Percentiles rank a stretch among this genome's conserved stretches.
Conservation (phyloP, 2,888 invertebrate species). For the Amphipyra tragopoginis region DNA sequence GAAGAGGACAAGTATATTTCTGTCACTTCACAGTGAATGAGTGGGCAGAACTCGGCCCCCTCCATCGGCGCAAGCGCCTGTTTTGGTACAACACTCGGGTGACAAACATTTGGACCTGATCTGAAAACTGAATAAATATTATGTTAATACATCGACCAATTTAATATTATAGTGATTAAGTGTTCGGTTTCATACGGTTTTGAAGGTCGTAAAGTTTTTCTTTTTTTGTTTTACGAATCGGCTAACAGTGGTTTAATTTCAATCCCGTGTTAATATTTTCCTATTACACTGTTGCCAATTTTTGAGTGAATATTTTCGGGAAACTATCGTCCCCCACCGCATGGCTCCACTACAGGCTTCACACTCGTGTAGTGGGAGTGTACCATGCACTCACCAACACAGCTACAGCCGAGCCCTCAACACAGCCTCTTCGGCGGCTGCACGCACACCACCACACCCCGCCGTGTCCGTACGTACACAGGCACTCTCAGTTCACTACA, state of each 20-base stretch:
- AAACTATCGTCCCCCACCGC: constrained; percentile 40
- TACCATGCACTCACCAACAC: constrained; percentile 85
- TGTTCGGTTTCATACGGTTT: neutral
- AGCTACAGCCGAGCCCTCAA: constrained; percentile 71
- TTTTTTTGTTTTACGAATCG: neutral
- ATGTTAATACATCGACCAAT: constrained; percentile 23
- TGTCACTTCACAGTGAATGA: constrained; percentile 66
- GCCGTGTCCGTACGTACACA: constrained; percentile 84
- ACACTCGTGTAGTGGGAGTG: constrained; percentile 83
- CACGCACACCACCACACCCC: constrained; percentile 78
- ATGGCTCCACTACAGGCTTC: constrained; percentile 74
- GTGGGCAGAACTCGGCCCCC: constrained; percentile 85
- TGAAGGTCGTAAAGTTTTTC: neutral
- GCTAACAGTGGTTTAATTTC: neutral
- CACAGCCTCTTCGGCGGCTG: constrained; percentile 75
- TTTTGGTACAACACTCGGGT: constrained; percentile 81
- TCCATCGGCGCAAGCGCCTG: constrained; percentile 81
- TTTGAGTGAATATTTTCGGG: constrained; percentile 21
- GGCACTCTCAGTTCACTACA: constrained; percentile 88
- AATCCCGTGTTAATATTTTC: neutral
- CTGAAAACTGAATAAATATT: constrained; percentile 50
- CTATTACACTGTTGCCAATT: neutral
- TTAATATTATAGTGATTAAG: constrained; percentile 5
- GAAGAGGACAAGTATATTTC: constrained; percentile 81
- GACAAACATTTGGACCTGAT: constrained; percentile 73